Evolutionary conservation across 2,797 vertebrate species (phyloP).

Genomic region (Cryptoprocta ferox): DNA sequence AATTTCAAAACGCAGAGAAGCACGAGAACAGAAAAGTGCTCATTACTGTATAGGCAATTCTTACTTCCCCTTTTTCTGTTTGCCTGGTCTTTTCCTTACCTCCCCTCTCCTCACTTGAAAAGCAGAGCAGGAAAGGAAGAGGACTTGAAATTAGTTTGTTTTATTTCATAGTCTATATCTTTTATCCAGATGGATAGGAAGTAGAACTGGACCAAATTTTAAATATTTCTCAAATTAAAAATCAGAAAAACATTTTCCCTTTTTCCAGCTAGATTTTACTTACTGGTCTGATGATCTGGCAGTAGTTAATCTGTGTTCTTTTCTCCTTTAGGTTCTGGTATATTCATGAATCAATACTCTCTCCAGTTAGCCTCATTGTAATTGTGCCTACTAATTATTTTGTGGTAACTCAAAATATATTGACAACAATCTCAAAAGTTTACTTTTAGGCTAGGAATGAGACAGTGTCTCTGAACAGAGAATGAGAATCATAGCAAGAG

Average conservation of each 20-base stretch:
- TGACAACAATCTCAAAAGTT: slow-evolving; percentile 2
- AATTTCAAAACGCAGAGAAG: not conserved
- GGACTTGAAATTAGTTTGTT: not conserved
- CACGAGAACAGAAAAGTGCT: not conserved
- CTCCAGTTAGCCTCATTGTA: not conserved
- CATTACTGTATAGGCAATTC: not conserved
- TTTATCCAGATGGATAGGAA: not conserved
- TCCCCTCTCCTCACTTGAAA: not conserved
- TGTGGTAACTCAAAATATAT: not conserved
- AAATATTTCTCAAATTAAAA: slow-evolving; percentile 21
- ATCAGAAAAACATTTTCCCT: not conserved
- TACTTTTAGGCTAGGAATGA: not conserved
- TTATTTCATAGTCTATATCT: not conserved
- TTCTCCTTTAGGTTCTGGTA: not conserved
- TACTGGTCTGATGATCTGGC: not conserved
- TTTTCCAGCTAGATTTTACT: not conserved
- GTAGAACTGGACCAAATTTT: slow-evolving; percentile 23
- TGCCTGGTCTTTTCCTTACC: not conserved
- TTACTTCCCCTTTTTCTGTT: not conserved
- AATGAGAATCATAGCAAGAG: not conserved
- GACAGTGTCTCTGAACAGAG: not conserved
- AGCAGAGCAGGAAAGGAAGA: not conserved
- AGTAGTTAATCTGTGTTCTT: not conserved
- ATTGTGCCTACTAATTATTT: not conserved
- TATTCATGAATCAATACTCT: slow-evolving; percentile 19